Base-by-base conservation (phyloP, 2,113 vertebrate species). In the Strigops habroptila region DNA sequence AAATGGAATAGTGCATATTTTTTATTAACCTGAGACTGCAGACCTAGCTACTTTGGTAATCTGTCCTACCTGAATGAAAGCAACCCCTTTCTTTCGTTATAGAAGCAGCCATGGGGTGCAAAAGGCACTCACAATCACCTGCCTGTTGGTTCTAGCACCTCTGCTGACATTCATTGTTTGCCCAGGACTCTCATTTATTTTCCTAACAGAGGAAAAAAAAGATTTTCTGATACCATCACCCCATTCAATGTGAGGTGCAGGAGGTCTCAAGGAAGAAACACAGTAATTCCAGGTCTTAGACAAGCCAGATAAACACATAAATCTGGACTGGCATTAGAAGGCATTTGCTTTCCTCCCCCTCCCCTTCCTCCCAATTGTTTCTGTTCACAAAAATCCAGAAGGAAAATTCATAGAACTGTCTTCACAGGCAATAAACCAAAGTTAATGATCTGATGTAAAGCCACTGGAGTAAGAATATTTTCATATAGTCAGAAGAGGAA, bases 391-490 rank as follows among this genome's bases (percentile, higher is more conserved):
- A 91, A 93, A 91, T 78, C 52, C 64, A 82, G 55, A 88, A 77
- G 43, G 60, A 87, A 90, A 86, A 63, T 80, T 88, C 86, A 65
- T 43, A 62, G 57, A 76, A 82, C 44, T 92, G 17, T 79, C 90
- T 91, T 93, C 62, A 83, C 65, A 94, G 86, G 48, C 86, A 89
- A 91, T 96, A 96, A 95, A 91, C 46, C 51, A 85, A 91, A 93
- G 80, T 91, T 93, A 93, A 96, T 60, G 90, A 53, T 76, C 95
- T 96, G 93, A 60, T 84, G 60, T 67, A 86, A 94, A 95, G 60
- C 48, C 90, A 81, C 64, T 78, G 68, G 69, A 91, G 88, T 95
- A 90, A 80, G 90, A 91, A 90, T 88, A 88, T 88, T 95, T 86
- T 95, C 89, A 91, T 93, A 90, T 71, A 90, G 55, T 94, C 24